A percentile compares a stretch with the other conserved stretches of the same genome.
phyloP scores from a whole-genome alignment of 1,140 invertebrate genomes.

The Drosophila ficusphila region DNA sequence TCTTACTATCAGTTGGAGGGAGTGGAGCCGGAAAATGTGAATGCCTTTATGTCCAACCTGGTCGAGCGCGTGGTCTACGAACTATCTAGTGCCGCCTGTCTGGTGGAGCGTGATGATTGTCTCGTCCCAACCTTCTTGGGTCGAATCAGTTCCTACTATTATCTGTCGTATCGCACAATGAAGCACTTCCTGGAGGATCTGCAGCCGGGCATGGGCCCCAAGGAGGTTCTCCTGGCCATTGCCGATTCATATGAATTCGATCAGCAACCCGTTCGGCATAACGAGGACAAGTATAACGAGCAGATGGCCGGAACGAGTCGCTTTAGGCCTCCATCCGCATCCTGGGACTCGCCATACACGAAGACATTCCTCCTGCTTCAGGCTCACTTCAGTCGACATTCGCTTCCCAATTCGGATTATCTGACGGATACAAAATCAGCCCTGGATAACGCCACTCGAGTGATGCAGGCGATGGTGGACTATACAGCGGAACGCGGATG shows the following conservation, averaged over 20 bases:
- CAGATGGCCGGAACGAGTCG: constrained; percentile 93
- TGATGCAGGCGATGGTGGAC: constrained; percentile 99
- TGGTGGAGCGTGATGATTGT: constrained; percentile 89
- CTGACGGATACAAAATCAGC: constrained; percentile 98
- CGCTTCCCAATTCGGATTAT: constrained; percentile 96
- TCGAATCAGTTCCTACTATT: constrained; percentile 98
- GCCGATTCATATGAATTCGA: constrained; percentile 95
- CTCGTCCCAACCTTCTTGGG: constrained; percentile 94
- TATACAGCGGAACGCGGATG: constrained; percentile 95
- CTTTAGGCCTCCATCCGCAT: constrained; percentile 89
- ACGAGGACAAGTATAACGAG: constrained; percentile 98
- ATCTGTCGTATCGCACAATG: constrained; percentile 97
- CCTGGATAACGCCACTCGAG: constrained; percentile 97
- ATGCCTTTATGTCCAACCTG: constrained; percentile 89
- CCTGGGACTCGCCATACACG: constrained; percentile 95
- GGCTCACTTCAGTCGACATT: constrained; percentile 93
- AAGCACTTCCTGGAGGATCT: constrained; percentile 91
- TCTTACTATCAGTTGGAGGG: constrained; percentile 94
- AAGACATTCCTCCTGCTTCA: constrained; percentile 97
- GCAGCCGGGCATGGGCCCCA: constrained; percentile 87
- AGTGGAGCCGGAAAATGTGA: constrained; percentile 90
- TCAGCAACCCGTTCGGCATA: constrained; percentile 98
- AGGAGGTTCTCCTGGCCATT: constrained; percentile 92
- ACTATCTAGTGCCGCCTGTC: constrained; percentile 91
- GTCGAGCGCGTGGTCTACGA: constrained; percentile 91